Base-by-base conservation (phyloP, 2,797 vertebrate genomes). In the Gobio occitaniae region DNA sequence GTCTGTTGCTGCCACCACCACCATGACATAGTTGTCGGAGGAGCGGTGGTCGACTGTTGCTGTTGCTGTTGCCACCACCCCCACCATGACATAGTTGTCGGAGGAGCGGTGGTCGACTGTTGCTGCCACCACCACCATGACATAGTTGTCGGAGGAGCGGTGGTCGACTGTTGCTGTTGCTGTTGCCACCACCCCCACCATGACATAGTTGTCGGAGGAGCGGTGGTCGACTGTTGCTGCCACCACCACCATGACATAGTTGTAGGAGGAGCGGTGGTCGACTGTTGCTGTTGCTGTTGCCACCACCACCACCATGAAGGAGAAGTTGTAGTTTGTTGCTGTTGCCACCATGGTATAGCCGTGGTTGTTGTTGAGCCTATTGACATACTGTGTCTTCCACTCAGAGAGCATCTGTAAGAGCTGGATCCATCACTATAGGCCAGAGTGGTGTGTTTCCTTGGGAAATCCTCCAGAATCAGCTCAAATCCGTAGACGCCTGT, bases 401-500 rank as follows among this genome's bases (percentile, higher is more conserved):
- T 44, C 17, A 87, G 80, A 16, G 91, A 87, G 54, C 0, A 16
- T 44, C 52, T 91, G 25, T 0, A 0, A 13, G 87, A 74, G 0
- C 0, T 3, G 61, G 88, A 86, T 75, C 93, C 90, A 12, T 93
- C 91, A 2, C 38, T 63, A 78, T 93, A 92, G 32, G 17, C 0
- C 61, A 93, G 85, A 36, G 19, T 86, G 78, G 93, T 89, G 63
- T 17, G 41, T 1, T 4, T 11, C 38, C 0, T 75, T 0, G 93
- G 91, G 74, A 87, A 93, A 41, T 94, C 93, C 81, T 94, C 93
- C 80, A 93, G 87, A 82, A 92, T 84, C 78, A 93, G 21, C 86
- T 94, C 93, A 87, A 93, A 90, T 76, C 41, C 90, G 66, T 78
- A 88, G 66, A 85, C 54, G 0, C 38, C 48, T 29, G 2, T 0